Percentiles rank a stretch among this genome's conserved stretches.
phyloP scores from a whole-genome alignment of 2,797 vertebrate genomes.

The Antrozous pallidus region DNA sequence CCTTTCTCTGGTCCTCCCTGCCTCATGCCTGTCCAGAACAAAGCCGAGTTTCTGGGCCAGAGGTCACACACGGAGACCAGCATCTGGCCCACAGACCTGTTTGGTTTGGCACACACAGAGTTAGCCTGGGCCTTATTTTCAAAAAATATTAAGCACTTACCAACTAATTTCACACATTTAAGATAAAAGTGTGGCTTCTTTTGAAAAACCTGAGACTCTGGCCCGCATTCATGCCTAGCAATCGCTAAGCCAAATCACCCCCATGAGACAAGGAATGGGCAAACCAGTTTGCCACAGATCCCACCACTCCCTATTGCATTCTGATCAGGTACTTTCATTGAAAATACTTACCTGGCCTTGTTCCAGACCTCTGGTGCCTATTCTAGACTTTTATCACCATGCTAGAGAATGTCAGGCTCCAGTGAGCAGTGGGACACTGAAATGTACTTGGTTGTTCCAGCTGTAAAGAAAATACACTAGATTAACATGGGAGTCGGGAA shows the following conservation, averaged over 20 bases:
- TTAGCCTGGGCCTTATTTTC: neutral
- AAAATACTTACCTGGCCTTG: neutral
- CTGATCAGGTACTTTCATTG: neutral
- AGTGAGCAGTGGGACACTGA: neutral
- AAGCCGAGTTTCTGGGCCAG: neutral
- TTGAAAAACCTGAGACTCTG: neutral
- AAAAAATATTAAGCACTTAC: neutral
- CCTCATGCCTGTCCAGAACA: neutral
- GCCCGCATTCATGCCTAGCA: neutral
- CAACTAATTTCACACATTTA: neutral
- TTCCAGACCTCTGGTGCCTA: neutral
- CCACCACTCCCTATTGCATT: neutral
- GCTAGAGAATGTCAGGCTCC: neutral
- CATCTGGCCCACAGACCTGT: neutral
- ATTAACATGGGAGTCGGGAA: neutral
- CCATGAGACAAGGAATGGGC: neutral
- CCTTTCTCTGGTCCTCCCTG: neutral
- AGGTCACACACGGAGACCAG: neutral
- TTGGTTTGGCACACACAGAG: neutral
- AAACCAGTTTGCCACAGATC: neutral
- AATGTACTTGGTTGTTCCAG: neutral
- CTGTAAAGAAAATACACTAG: neutral
- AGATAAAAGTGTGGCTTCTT: neutral
- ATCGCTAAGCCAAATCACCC: neutral
- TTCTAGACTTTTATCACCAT: neutral